A percentile compares a stretch with the other conserved stretches of the same genome.
Evolutionary conservation across 2,113 vertebrate species (phyloP).

Genomic region (Pica pica): DNA sequence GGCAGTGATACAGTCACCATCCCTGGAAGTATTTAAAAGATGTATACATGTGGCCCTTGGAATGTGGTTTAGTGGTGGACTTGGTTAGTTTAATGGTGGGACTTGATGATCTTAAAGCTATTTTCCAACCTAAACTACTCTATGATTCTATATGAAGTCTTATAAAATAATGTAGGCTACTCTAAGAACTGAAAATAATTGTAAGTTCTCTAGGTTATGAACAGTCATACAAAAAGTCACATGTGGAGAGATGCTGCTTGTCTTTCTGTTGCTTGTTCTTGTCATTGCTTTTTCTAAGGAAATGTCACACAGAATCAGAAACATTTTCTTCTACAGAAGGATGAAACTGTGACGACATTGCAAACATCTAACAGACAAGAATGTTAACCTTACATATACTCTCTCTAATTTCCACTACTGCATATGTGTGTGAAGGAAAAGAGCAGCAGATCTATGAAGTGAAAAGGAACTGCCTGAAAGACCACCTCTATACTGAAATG

Average conservation of each 20-base stretch:
- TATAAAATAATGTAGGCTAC: background rate
- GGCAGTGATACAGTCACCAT: background rate
- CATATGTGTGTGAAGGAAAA: background rate
- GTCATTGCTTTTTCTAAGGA: background rate
- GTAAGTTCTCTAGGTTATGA: background rate
- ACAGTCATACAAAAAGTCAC: background rate
- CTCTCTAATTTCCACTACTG: background rate
- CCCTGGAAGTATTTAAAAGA: background rate
- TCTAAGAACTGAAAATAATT: background rate
- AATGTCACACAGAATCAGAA: background rate
- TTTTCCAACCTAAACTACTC: background rate
- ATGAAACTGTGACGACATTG: background rate
- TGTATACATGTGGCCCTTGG: rapidly evolving
- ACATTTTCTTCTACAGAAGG: background rate
- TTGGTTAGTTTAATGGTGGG: background rate
- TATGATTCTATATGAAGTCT: background rate
- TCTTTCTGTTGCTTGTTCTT: background rate
- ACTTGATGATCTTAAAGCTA: background rate
- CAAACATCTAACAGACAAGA: background rate
- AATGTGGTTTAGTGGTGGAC: background rate
- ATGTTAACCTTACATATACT: background rate
- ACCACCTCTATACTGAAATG: background rate
- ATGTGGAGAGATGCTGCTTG: background rate
- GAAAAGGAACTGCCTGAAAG: background rate
- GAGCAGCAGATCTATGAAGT: background rate